A percentile compares a stretch with the other conserved stretches of the same genome.
These are phyloP conservation scores for Cnemophilus loriae DNA, from an alignment of 2,113 vertebrate species.

Conservation along the genomic window DNA sequence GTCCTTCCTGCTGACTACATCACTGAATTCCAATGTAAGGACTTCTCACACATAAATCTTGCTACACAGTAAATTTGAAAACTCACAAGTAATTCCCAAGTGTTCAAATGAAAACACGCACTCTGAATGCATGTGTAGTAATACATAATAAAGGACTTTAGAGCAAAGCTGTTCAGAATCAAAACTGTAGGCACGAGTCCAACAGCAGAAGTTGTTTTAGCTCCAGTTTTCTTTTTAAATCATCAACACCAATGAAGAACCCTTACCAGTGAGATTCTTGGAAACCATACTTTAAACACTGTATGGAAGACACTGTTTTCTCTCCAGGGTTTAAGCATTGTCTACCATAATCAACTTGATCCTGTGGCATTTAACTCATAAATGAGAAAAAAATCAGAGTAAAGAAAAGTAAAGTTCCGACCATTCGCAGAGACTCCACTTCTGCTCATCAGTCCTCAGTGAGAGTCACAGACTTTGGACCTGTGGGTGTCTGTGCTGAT, in stretches of 20 bases:
- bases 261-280: neutral
- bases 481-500: neutral
- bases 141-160: neutral
- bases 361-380: neutral
- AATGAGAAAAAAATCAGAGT: neutral
- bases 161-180: neutral
- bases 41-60: neutral
- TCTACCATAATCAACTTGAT: neutral
- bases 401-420: neutral
- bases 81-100: neutral
- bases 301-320: neutral
- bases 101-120: neutral
- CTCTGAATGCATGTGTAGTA: neutral
- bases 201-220: neutral
- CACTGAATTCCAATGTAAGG: neutral
- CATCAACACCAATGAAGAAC: neutral
- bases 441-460: neutral
- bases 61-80: slow-evolving; percentile 6
- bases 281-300: neutral
- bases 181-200: neutral
- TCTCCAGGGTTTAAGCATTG: neutral
- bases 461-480: neutral
- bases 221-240: neutral
- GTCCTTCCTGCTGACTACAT: neutral
- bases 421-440: neutral